Conservation (phyloP, 2,113 vertebrate genomes). For the Brachirus orientalis region DNA sequence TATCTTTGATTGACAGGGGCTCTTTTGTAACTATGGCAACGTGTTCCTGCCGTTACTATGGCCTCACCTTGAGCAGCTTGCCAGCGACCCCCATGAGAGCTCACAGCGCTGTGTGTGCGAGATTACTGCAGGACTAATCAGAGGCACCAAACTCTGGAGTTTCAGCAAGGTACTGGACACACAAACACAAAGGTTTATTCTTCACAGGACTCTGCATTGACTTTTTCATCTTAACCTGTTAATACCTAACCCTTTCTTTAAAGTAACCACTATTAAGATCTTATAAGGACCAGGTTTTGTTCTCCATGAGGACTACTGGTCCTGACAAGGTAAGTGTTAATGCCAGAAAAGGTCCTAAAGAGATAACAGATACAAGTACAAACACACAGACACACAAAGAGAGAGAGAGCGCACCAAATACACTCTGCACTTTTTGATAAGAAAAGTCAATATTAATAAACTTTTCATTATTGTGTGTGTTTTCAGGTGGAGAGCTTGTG, state of each 20-base stretch:
- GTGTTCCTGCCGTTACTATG: constrained; percentile 90
- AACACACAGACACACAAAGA: constrained; percentile 1
- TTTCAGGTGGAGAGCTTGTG: constrained; percentile 90
- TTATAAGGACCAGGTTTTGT: too few relatives aligned
- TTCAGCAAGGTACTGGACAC: constrained; percentile 88
- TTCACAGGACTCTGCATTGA: too few relatives aligned
- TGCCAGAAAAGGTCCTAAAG: too few relatives aligned
- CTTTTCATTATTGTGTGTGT: constrained; percentile 52
- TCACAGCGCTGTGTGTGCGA: constrained; percentile 95
- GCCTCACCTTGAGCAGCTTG: constrained; percentile 92
- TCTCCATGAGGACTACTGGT: too few relatives aligned
- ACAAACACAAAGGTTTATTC: constrained; percentile 1
- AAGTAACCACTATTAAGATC: too few relatives aligned
- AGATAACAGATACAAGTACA: constrained; percentile 11
- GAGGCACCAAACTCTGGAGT: constrained; percentile 97
- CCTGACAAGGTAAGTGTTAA: too few relatives aligned
- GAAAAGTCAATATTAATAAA: constrained; percentile 73
- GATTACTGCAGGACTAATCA: constrained; percentile 95
- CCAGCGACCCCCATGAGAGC: constrained; percentile 93
- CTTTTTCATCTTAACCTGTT: too few relatives aligned
- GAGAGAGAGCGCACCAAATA: neutral
- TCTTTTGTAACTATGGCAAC: constrained; percentile 96
- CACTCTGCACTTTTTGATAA: constrained; percentile 52
- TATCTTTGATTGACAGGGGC: constrained; percentile 83
- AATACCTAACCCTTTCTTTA: too few relatives aligned